phyloP scores from a whole-genome alignment of 2,888 invertebrate species.

The Lysandra bellargus region DNA sequence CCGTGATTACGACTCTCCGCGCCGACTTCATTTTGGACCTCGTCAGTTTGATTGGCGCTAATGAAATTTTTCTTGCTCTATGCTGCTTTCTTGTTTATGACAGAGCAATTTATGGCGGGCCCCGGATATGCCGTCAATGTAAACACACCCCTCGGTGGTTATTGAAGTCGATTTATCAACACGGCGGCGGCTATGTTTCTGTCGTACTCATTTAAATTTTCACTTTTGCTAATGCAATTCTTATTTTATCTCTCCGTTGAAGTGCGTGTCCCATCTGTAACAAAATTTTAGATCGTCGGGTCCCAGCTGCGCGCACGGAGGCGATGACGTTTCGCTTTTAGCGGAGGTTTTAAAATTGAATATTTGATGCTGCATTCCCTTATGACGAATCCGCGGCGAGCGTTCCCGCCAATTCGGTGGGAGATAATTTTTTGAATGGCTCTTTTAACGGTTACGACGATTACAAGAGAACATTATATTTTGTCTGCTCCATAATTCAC shows the following conservation, averaged over 20 bases:
- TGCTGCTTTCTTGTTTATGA: slow-evolving; percentile 77
- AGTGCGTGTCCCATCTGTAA: slow-evolving; percentile 78
- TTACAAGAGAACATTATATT: slow-evolving; percentile 39
- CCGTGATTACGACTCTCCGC: slow-evolving; percentile 80
- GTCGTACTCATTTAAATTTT: slow-evolving; percentile 72
- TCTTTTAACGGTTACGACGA: slow-evolving; percentile 41
- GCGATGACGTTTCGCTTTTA: slow-evolving; percentile 80
- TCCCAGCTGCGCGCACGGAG: slow-evolving; percentile 74
- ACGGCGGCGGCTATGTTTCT: slow-evolving; percentile 66
- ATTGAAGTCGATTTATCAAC: slow-evolving; percentile 63
- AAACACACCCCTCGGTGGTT: slow-evolving; percentile 70
- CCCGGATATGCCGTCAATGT: slow-evolving; percentile 67
- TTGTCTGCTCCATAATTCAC: slow-evolving; percentile 29
- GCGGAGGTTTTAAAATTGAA: slow-evolving; percentile 81
- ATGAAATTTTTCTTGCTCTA: slow-evolving; percentile 79
- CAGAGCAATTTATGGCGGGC: slow-evolving; percentile 73
- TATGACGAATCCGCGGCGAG: slow-evolving; percentile 73
- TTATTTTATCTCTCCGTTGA: slow-evolving; percentile 70
- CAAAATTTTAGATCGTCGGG: slow-evolving; percentile 76
- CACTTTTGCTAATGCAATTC: slow-evolving; percentile 77
- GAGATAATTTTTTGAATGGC: slow-evolving; percentile 70
- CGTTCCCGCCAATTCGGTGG: slow-evolving; percentile 62
- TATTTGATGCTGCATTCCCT: slow-evolving; percentile 79
- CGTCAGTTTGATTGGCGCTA: slow-evolving; percentile 81
- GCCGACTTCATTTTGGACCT: slow-evolving; percentile 79